Base-by-base conservation (phyloP, 35 echinoderm and acorn worm genomes). In the Patiria miniata region DNA sequence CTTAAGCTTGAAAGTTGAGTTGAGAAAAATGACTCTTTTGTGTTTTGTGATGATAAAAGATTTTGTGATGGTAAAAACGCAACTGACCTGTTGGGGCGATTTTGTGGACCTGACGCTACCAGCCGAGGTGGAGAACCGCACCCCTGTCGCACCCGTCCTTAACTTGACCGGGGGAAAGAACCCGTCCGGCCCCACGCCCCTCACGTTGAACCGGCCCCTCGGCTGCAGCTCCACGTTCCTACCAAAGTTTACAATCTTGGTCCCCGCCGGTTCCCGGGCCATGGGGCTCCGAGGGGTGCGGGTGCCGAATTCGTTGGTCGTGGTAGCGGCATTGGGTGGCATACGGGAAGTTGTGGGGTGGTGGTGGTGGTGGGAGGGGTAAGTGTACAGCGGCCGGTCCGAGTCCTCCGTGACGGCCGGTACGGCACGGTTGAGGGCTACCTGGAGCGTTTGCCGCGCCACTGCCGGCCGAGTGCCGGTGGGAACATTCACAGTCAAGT, bases 371-470 rank as follows among this genome's bases (percentile, higher is more conserved):
- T 23, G n/a, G 39, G 78, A 21, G 14, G 78, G 78, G 14, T 80
- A 80, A 39, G 78, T 80, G 37, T 37, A 80, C 33, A 80, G 78
- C 1, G 78, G 28, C 78, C 78, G 37, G 78, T 80, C 78, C 1
- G 2, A 37, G 7, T 80, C 78, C 37, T 79, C 78, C 1, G 78
- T 80, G 33, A 80, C 78, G 37, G 78, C 78, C 1, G 78, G 78
- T 80, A 80, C 78, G 39, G 78, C 15, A 47, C 78, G 78, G 78
- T 80, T 80, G 78, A 80, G 78, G 37, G 78, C 29, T 16, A 80
- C 37, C 37, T 80, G 78, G 9, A 80, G 78, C 37, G 78, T 80
- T 1, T 80, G 78, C 5, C 78, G 78, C 14, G 78, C 78, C 78
- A 80, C 78, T 4, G 78, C 78, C 37, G 78, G 78, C 0, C 78